A percentile compares a stretch with the other conserved stretches of the same genome.
phyloP scores from a whole-genome alignment of 1,140 invertebrate species.

The Microplitis mediator region DNA sequence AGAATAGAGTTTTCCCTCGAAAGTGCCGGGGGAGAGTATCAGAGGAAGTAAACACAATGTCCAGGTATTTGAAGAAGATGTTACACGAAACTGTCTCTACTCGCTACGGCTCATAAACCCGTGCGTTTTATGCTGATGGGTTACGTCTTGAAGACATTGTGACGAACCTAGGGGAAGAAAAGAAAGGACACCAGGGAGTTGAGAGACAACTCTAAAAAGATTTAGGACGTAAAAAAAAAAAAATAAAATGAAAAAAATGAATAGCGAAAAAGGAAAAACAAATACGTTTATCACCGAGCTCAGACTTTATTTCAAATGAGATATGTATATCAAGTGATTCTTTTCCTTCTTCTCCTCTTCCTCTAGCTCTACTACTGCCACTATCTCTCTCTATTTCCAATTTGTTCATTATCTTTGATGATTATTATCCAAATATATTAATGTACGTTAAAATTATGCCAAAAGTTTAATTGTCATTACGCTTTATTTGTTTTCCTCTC shows the following conservation, averaged over 20 bases:
- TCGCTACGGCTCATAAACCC: conserved; percentile 57
- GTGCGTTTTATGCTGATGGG: conserved; percentile 58
- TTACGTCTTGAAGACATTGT: conserved; percentile 47
- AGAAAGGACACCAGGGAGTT: too few relatives aligned
- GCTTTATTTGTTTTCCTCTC: too few relatives aligned
- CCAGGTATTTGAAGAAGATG: conserved; percentile 47
- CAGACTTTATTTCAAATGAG: too few relatives aligned
- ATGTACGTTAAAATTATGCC: too few relatives aligned
- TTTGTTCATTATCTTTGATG: too few relatives aligned
- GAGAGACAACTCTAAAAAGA: too few relatives aligned
- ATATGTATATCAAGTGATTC: conserved; percentile 16
- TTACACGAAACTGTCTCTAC: conserved; percentile 53
- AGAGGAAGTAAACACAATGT: conserved; percentile 12
- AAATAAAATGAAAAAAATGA: conserved; percentile 3
- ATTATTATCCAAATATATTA: too few relatives aligned
- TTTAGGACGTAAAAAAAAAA: neutral
- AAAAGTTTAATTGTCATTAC: too few relatives aligned
- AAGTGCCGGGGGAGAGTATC: neutral
- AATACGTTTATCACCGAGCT: neutral
- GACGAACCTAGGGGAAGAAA: conserved; percentile 12
- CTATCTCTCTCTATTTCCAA: neutral
- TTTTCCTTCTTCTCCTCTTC: conserved; percentile 27
- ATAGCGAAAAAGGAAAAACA: neutral
- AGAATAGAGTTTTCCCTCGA: conserved; percentile 2
- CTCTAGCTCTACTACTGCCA: neutral